Evolutionary conservation across 2,888 invertebrate species (phyloP).

Genomic region (Diarsia brunnea): DNA sequence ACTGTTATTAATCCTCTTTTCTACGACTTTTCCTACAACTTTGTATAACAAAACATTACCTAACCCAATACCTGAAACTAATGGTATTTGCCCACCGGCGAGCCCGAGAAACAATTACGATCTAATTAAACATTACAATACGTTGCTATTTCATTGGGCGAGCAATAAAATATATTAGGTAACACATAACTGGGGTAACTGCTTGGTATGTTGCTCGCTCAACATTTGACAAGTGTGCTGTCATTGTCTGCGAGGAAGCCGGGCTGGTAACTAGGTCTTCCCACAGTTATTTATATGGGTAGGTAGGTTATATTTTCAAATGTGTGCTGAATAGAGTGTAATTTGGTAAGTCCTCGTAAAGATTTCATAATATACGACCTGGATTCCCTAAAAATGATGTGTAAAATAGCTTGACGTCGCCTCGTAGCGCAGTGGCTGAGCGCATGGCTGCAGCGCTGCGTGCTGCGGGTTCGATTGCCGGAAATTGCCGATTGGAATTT

Average conservation of each 20-base stretch:
- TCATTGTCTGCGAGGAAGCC: slow-evolving; percentile 55
- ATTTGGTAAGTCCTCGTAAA: not conserved
- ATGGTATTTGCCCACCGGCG: not conserved
- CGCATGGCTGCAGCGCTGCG: too few relatives aligned
- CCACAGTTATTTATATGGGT: slow-evolving; percentile 16
- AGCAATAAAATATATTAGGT: slow-evolving; percentile 51
- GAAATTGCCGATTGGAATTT: too few relatives aligned
- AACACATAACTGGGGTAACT: slow-evolving; percentile 55
- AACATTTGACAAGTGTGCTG: slow-evolving; percentile 53
- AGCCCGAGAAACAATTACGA: slow-evolving; percentile 19
- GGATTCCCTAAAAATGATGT: not conserved
- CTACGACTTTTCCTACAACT: not conserved
- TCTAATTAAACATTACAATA: slow-evolving; percentile 52
- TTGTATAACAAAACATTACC: not conserved
- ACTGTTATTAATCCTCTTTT: not conserved
- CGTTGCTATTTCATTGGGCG: slow-evolving; percentile 26
- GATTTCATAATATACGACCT: not conserved
- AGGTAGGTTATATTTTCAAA: not conserved
- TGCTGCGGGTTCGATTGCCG: too few relatives aligned
- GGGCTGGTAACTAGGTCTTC: slow-evolving; percentile 39
- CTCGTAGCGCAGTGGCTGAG: not conserved
- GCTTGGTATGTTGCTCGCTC: slow-evolving; percentile 32
- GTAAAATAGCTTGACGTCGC: not conserved
- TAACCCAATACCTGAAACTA: not conserved
- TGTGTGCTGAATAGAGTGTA: not conserved